Evolutionary conservation across 2,888 invertebrate species (phyloP), one percentile per base, ranked within the genome.

Genomic region (Campoplex capitator): DNA sequence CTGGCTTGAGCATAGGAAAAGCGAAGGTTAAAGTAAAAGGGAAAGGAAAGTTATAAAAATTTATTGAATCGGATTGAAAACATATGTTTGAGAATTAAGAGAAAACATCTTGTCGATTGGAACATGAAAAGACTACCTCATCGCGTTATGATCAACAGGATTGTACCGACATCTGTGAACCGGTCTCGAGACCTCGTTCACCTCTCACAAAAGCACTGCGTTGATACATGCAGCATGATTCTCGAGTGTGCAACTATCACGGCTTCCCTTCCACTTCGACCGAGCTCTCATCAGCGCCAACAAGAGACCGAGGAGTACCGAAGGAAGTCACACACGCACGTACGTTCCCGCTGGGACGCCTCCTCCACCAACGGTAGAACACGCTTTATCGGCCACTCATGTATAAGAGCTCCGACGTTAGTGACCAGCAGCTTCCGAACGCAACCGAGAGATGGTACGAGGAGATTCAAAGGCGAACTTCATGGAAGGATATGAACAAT

Each of bases 131-230:
- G 68, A 74, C 70, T 73, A 75, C 80, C 73, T 42, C 11, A 45
- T 51, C 28, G 58, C 38, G 70, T 83, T 70, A 70, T 68, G 83
- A 84, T 84, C 73, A 89, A 83, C 79, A 79, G 87, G 82, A 85
- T 78, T 79, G 67, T 89, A 89, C 91, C 93, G 94, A 94, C 94
- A 94, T 94, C 94, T 94, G 92, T 94, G 93, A 91, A 93, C 88
- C 88, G 89, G 82, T 90, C 89, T 88, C 83, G 90, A 92, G 92
- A 94, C 92, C 90, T 89, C 88, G 87, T 88, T 86, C 89, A 82
- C 88, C 89, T 90, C 89, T 62, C 81, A 71, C 76, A 18, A 70
- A 70, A 80, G 68, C 85, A 86, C 81, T 70, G 54, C 68, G 78
- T 45, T 32, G 77, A 80, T 73, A 79, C 42, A 76, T 77, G 67